These are phyloP conservation scores for Terrapene triunguis DNA, from an alignment of 2,113 vertebrate species.

Conservation along the genomic window DNA sequence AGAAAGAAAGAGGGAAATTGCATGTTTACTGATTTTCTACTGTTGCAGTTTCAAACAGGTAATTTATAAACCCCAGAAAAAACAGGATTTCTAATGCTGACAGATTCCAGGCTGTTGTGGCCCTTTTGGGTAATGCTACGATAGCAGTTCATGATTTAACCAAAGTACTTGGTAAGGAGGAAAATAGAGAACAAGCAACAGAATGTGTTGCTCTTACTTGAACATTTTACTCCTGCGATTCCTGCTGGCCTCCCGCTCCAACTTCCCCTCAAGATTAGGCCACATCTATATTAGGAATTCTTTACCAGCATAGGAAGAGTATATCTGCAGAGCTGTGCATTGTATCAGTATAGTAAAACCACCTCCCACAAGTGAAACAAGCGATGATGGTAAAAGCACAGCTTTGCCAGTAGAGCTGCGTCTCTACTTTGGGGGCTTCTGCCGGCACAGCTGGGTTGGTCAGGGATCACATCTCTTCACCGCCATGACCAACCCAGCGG, in stretches of 20 bases:
- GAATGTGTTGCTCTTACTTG: neutral
- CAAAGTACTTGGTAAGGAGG: neutral
- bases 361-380: neutral
- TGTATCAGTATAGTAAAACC: neutral
- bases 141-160: constrained; percentile 41
- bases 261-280: neutral
- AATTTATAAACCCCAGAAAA: constrained; percentile 6
- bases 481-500: neutral
- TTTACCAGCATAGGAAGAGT: neutral
- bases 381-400: neutral
- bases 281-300: neutral
- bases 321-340: neutral
- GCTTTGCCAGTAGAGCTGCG: neutral
- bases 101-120: neutral
- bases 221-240: neutral
- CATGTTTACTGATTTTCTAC: neutral
- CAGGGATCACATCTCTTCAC: no score
- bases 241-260: accelerated
- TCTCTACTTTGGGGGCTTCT: neutral
- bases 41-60: constrained; percentile 2
- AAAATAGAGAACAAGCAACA: neutral
- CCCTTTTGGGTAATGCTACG: neutral
- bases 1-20: neutral
- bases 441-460: neutral
- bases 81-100: neutral